These are phyloP conservation scores for Nothoprocta perdicaria DNA, from an alignment of 2,113 vertebrate genomes.

Conservation along the genomic window DNA sequence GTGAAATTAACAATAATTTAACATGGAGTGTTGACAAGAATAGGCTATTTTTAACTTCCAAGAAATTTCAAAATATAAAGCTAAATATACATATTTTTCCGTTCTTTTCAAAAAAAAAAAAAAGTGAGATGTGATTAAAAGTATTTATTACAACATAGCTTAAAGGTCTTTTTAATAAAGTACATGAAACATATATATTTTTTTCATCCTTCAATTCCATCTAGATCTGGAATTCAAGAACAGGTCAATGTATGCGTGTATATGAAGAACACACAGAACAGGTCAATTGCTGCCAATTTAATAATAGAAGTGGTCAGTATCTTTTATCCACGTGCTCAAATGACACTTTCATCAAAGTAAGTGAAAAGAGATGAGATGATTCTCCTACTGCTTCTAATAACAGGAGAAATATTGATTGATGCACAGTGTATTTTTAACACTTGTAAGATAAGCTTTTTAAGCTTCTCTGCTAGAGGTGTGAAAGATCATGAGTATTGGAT, in stretches of 20 bases:
- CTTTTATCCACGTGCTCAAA: constrained; percentile 92
- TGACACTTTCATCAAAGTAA: constrained; percentile 85
- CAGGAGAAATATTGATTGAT: neutral
- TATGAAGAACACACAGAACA: constrained; percentile 91
- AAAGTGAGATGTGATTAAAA: neutral
- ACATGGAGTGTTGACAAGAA: neutral
- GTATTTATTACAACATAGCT: neutral
- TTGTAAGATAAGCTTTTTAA: neutral
- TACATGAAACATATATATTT: neutral
- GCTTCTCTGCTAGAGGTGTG: neutral
- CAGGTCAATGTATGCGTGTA: constrained; percentile 74
- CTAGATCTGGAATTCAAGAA: constrained; percentile 90
- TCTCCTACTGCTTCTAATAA: neutral
- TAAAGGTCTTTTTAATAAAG: neutral
- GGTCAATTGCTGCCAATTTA: constrained; percentile 94
- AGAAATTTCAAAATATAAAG: neutral
- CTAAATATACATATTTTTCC: neutral
- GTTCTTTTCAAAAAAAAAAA: neutral
- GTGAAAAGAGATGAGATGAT: constrained; percentile 31
- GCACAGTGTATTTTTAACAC: neutral
- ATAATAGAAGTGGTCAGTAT: constrained; percentile 76
- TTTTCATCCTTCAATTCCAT: constrained; percentile 27
- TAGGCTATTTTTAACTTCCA: neutral
- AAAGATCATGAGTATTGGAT: neutral
- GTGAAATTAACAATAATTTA: neutral